Base-by-base conservation (phyloP, 2,888 invertebrate genomes). In the Lithophane leautieri region DNA sequence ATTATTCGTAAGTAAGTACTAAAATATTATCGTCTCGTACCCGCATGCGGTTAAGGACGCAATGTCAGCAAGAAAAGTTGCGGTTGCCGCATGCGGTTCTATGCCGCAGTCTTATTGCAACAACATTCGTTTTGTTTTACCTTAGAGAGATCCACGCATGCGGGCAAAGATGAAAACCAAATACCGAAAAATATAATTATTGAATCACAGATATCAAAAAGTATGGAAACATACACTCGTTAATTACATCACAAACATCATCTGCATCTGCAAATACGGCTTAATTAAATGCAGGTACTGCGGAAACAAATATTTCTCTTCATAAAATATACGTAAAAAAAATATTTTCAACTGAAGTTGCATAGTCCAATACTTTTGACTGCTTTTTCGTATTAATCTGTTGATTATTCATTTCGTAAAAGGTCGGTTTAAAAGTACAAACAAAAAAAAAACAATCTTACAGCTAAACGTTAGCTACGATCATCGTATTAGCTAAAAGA, bases 231-330 rank as follows among this genome's bases (percentile, higher is more conserved):
- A 34, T 7, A 62, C 6, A 34, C 3, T 28, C n/a, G 25, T 84
- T 75, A 66, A 80, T 71, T 72, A 71, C 47, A 40, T 58, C 54
- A 28, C 56, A 84, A 84, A 82, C 34, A 67, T 70, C n/a, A 69
- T 68, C 47, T 69, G 61, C 65, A 58, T 65, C 19, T 50, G 68
- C 47, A 83, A 74, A 79, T 61, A 82, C 28, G 52, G 47, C 12
- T 54, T 58, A 70, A 80, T 82, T 66, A 70, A 75, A 72, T 25
- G 34, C 28, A 22, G 56, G n/a, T 42, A 44, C 63, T 14, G 34
- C n/a, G 47, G 12, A n/a, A 66, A 50, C 9, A 40, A 22, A 34
- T 50, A n/a, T 82, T 67, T 47, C 11, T 54, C 68, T 61, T 11
- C 0, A 14, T 42, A 67, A 76, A 54, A 25, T 28, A 7, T 25